A percentile compares a stretch with the other conserved stretches of the same genome.
Conservation (phyloP, 2,113 vertebrate genomes). For the Anolis carolinensis region DNA sequence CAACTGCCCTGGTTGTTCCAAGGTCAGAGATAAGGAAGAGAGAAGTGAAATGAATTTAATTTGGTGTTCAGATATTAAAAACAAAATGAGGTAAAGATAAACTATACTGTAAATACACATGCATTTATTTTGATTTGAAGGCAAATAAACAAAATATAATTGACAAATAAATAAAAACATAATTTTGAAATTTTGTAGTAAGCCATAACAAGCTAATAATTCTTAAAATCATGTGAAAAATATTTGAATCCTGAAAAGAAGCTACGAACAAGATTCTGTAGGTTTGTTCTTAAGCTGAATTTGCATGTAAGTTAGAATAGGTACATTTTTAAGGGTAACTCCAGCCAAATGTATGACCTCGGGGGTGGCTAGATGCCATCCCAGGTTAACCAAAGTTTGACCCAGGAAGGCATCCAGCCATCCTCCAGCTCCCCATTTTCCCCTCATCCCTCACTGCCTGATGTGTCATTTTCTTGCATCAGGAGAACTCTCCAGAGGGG, state of each 20-base stretch:
- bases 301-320: no score
- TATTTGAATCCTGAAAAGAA: background rate
- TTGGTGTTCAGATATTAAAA: background rate
- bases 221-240: background rate
- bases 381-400: no score
- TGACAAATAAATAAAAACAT: background rate
- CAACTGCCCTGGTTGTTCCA: slow-evolving; percentile 39
- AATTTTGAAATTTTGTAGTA: background rate
- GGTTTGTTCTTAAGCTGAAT: no score
- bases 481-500: no score
- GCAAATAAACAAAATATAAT: background rate
- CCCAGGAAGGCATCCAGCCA: no score
- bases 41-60: background rate
- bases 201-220: background rate
- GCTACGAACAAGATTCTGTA: no score
- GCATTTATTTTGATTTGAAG: background rate
- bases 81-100: background rate
- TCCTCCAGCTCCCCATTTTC: no score
- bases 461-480: no score
- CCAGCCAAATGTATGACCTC: no score
- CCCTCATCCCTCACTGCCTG: no score
- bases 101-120: background rate
- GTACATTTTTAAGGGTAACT: no score
- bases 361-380: no score
- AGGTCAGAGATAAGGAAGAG: slow-evolving; percentile 36